Percentiles rank a stretch among this genome's conserved stretches.
phyloP scores from a whole-genome alignment of 2,113 vertebrate genomes.

The Dromas ardeola region DNA sequence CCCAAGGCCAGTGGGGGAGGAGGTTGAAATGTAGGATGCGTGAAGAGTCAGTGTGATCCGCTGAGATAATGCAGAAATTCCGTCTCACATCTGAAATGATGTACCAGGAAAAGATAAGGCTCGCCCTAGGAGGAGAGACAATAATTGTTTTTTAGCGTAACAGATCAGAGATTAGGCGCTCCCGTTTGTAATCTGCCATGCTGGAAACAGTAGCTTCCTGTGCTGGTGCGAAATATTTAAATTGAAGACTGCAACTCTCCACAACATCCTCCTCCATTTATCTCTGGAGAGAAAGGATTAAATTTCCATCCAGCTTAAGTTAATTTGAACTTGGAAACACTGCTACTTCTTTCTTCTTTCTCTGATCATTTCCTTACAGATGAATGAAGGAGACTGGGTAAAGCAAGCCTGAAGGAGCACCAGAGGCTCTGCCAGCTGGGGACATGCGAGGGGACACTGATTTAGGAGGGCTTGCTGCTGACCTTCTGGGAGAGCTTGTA shows the following conservation, averaged over 20 bases:
- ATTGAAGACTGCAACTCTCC: slow-evolving; percentile 9
- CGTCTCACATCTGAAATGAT: slow-evolving; percentile 57
- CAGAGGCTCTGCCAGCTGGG: background rate
- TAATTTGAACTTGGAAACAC: slow-evolving; percentile 38
- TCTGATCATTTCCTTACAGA: background rate
- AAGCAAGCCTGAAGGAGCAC: background rate
- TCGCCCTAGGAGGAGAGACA: slow-evolving; percentile 64
- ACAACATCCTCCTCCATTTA: background rate
- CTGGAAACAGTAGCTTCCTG: slow-evolving; percentile 65
- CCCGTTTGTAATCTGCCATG: slow-evolving; percentile 9
- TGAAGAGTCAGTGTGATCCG: slow-evolving; percentile 58
- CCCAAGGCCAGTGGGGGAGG: slow-evolving; percentile 4
- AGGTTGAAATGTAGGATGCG: background rate
- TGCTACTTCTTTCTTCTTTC: background rate
- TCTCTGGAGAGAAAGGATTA: slow-evolving; percentile 20
- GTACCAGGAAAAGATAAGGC: slow-evolving; percentile 55
- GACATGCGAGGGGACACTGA: background rate
- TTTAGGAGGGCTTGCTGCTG: background rate
- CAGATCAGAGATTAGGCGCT: slow-evolving; percentile 68
- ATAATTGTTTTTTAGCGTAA: slow-evolving; percentile 73
- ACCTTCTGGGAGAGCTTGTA: background rate
- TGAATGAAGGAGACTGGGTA: background rate
- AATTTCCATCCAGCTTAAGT: slow-evolving; percentile 35
- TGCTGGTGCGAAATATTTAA: slow-evolving; percentile 50
- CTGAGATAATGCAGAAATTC: slow-evolving; percentile 63